phyloP scores from a whole-genome alignment of 2,113 vertebrate species.

The Gavia stellata region DNA sequence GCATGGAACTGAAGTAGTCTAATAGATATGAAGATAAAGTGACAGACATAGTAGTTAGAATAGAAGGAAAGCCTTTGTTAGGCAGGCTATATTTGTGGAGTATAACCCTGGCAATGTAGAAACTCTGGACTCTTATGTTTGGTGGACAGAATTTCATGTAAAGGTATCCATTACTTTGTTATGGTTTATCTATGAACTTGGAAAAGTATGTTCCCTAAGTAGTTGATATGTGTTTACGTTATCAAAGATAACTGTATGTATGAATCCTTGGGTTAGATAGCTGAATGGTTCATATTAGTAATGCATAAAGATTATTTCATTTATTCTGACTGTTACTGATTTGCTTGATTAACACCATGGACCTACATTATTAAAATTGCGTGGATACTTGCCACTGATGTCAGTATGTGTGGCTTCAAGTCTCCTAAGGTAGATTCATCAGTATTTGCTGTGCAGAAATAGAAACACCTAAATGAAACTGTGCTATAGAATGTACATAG shows the following conservation, averaged over 20 bases:
- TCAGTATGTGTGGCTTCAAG: background rate
- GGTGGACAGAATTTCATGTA: background rate
- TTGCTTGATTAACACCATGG: background rate
- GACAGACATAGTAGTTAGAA: background rate
- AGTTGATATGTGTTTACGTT: background rate
- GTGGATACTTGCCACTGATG: background rate
- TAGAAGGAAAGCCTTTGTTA: background rate
- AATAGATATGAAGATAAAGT: background rate
- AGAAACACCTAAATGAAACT: background rate
- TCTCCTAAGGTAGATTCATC: background rate
- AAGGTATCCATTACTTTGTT: background rate
- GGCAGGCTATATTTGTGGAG: background rate
- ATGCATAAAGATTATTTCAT: background rate
- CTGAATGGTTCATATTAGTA: background rate
- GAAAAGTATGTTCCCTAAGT: background rate
- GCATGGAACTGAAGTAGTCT: background rate
- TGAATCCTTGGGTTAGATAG: background rate
- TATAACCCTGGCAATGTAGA: background rate
- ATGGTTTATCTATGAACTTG: background rate
- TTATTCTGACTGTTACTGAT: background rate
- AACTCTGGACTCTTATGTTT: background rate
- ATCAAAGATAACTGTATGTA: background rate
- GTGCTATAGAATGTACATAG: background rate
- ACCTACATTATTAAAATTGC: background rate
- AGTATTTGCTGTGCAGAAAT: background rate